These are phyloP conservation scores for Ceyx cyanopectus DNA, from an alignment of 2,113 vertebrate species.

Conservation along the genomic window DNA sequence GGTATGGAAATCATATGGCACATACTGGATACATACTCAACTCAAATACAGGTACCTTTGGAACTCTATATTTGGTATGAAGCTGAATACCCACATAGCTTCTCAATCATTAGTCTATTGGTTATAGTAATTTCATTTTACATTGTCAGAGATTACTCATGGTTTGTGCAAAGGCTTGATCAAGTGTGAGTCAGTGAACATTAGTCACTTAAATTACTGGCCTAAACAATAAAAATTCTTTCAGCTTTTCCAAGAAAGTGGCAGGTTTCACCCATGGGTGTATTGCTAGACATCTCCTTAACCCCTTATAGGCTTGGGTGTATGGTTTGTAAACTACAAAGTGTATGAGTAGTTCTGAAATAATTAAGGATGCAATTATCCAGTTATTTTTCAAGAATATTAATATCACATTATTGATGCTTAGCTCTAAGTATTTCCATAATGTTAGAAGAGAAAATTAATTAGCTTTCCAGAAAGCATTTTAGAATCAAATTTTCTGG, in stretches of 20 bases:
- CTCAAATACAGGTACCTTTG: background rate
- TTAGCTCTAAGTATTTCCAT: background rate
- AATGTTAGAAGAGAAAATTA: background rate
- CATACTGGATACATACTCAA: background rate
- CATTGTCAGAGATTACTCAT: background rate
- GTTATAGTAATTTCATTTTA: background rate
- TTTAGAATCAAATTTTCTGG: background rate
- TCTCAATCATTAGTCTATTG: background rate
- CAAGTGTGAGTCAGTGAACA: background rate
- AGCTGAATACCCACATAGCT: background rate
- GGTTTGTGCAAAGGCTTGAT: background rate
- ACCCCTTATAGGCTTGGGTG: accelerated
- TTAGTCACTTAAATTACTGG: background rate
- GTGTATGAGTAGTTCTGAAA: background rate
- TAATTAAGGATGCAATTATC: background rate
- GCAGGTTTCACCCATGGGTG: background rate
- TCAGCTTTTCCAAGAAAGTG: background rate
- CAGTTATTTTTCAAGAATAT: background rate
- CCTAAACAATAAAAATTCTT: background rate
- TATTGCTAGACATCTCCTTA: background rate
- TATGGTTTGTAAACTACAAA: background rate
- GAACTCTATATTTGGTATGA: background rate
- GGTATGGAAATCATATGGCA: background rate
- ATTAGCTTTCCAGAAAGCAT: background rate
- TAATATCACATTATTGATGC: accelerated